Base-by-base conservation (phyloP, 2,113 vertebrate genomes). In the Aptenodytes patagonicus region DNA sequence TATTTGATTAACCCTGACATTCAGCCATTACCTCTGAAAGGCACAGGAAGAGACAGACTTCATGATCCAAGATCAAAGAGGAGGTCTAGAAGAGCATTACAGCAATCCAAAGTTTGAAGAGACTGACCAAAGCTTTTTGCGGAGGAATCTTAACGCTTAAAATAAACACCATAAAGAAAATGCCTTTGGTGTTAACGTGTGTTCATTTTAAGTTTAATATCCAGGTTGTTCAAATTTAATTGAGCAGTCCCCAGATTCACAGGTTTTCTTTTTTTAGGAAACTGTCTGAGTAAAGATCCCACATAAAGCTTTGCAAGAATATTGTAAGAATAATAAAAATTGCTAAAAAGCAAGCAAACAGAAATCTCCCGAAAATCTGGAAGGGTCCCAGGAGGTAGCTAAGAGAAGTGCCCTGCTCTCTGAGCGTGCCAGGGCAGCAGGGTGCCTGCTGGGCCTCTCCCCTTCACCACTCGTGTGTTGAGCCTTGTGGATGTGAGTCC, bases 61-160 rank as follows among this genome's bases (percentile, higher is more conserved):
- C 7, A 96, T 96, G 21, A 96, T 95, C 54, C 98, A 97, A 94
- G 96, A 95, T 81, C 98, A 98, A 94, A 97, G 95, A 83, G 98
- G 98, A 75, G 98, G 97, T 98, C 98, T 97, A 95, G 98, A 94
- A 94, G 94, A 98, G 89, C 97, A 97, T 57, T 99, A 97, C 98
- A 98, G 92, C 44, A 96, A 98, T 97, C 98, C 98, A 13, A 97
- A 95, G 60, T 97, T 98, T 96, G 98, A 99, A 87, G 98, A 98
- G 89, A 98, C 98, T 71, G 98, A 98, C 91, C 98, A 99, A 98
- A 98, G 98, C 82, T 98, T 99, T 98, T 98, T 89, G 97, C 97
- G 7, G 98, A 98, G 80, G 98, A 99, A 68, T 98, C 98, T 55
- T 98, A 98, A 98, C 2, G 83, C 98, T 93, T 98, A 92, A 98